Base-by-base conservation (phyloP, 2,113 vertebrate genomes). In the Aptenodytes forsteri region DNA sequence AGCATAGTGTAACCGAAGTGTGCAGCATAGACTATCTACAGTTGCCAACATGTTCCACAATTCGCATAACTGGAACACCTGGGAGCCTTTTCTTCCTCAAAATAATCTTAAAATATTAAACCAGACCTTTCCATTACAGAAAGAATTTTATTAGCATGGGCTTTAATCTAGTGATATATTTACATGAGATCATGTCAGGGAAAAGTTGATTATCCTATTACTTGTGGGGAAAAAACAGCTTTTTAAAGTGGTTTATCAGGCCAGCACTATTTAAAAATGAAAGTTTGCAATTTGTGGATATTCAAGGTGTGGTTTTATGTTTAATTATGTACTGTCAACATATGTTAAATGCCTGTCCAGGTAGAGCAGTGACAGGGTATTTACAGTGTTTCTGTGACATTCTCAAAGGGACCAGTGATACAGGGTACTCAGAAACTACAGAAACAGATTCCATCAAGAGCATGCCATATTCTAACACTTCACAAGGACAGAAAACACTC, bases 91-190 rank as follows among this genome's bases (percentile, higher is more conserved):
- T 42, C 21, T 75, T 61, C 38, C 30, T 52, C 26, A 79, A 69
- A 87, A 87, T 71, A 78, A 87, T 65, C 84, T 87, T 71, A 36
- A 95, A 82, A 82, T 18, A 82, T 29, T 89, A 61, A 93, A 93
- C 3, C 40, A 71, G 15, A 89, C 46, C 8, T 67, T 93, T 77
- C 87, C 36, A 72, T 79, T 55, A 75, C 52, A 89, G 42, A 73
- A 88, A 89, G 17, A 93, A 82, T 18, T 79, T 90, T 32, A 79
- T 44, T 49, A 88, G 70, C 27, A 44, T 18, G 32, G 6, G 7
- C 38, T 40, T 85, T 80, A 90, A 88, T 73, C 46, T 61, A 73
- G 58, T 9, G 16, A 76, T 56, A 42, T 11, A 82, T 94, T 89
- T 96, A 82, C 56, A 69, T 25, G 56, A 87, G 32, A 82, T 34